Evolutionary conservation across 2,888 invertebrate genomes (phyloP).

Genomic region (Nematopogon swammerdamellus): DNA sequence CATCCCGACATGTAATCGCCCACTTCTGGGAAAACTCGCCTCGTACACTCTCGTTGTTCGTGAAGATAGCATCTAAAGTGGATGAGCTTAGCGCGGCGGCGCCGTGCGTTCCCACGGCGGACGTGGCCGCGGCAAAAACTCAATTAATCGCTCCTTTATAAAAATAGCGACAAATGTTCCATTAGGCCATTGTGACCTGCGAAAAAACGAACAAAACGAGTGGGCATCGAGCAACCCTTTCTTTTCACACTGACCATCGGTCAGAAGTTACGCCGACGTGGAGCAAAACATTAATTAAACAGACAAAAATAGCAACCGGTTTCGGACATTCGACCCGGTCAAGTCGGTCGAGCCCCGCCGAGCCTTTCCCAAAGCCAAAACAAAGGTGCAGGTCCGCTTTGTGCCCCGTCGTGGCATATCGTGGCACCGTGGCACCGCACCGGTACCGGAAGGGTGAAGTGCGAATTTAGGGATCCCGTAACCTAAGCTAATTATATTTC

Average conservation of each 20-base stretch:
- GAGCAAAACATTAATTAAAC: slow-evolving; percentile 49
- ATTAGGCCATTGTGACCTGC: background rate
- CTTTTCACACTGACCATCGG: slow-evolving; percentile 28
- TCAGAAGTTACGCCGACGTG: slow-evolving; percentile 29
- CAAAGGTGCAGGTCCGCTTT: background rate
- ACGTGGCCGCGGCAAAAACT: slow-evolving; percentile 36
- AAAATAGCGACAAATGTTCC: background rate
- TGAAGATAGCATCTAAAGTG: background rate
- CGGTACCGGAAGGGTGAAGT: background rate
- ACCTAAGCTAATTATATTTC: slow-evolving; percentile 53
- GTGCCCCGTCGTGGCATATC: too few relatives aligned
- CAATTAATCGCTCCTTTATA: slow-evolving; percentile 14
- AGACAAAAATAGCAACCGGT: background rate
- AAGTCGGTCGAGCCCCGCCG: background rate
- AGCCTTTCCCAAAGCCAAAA: background rate
- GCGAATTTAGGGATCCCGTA: background rate
- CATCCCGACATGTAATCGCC: background rate
- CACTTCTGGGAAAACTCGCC: background rate
- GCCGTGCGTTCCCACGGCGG: slow-evolving; percentile 34
- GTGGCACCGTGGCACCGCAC: too few relatives aligned
- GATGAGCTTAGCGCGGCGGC: slow-evolving; percentile 8
- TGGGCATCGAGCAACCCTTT: background rate
- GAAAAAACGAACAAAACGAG: background rate
- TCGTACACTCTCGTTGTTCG: background rate
- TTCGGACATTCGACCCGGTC: background rate